Conservation (phyloP, 35 echinoderm and acorn worm species). For the Stichopus chloronotus region DNA sequence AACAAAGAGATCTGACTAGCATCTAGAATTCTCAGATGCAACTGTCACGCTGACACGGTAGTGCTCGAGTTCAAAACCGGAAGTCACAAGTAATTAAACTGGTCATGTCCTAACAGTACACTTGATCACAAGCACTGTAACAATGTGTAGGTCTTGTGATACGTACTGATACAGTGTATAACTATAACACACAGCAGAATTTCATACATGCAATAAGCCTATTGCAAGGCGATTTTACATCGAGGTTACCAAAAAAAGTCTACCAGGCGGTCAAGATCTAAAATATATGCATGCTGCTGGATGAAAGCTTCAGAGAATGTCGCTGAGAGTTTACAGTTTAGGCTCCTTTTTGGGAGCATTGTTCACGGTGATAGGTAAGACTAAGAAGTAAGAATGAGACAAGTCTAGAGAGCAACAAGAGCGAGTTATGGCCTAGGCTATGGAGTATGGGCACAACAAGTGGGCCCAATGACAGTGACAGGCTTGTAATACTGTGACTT, state of each 20-base stretch:
- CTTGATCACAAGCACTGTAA: not conserved
- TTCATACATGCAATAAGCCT: too few relatives aligned
- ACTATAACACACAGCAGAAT: not conserved
- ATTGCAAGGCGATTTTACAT: too few relatives aligned
- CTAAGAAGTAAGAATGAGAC: not conserved
- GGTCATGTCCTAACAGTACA: conserved; percentile 1
- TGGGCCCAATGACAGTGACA: too few relatives aligned
- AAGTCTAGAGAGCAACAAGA: not conserved
- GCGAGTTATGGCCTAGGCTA: not conserved
- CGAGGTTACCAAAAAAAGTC: too few relatives aligned
- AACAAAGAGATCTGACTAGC: too few relatives aligned
- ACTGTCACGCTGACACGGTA: not conserved
- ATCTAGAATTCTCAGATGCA: too few relatives aligned
- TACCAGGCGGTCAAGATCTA: too few relatives aligned
- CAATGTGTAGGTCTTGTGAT: not conserved
- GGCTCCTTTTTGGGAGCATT: conserved; percentile 34
- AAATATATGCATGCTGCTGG: too few relatives aligned
- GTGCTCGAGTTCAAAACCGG: conserved; percentile 30
- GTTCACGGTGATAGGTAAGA: conserved; percentile 19
- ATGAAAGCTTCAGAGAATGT: not conserved
- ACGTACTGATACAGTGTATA: not conserved
- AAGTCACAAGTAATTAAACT: conserved; percentile 26
- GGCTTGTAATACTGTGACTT: too few relatives aligned
- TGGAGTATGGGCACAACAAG: not conserved
- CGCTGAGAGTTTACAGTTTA: not conserved